These are phyloP conservation scores for Melanotaenia trifasciata DNA, from an alignment of 2,797 vertebrate species.

Conservation along the genomic window DNA sequence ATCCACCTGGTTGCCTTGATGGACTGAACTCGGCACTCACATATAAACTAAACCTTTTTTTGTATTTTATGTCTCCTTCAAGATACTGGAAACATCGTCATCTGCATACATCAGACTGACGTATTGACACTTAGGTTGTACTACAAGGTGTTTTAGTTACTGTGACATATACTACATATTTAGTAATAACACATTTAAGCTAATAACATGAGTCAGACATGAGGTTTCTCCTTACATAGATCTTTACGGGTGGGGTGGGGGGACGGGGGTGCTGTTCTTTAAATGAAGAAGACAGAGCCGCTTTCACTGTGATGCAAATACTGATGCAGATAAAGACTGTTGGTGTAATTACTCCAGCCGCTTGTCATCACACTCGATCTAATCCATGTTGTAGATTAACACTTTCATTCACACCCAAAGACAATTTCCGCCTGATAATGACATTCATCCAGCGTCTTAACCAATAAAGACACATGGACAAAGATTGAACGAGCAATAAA, in stretches of 20 bases:
- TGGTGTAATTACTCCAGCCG: conserved; percentile 71
- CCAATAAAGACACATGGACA: conserved; percentile 57
- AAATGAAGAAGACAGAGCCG: conserved; percentile 41
- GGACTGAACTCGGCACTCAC: background rate
- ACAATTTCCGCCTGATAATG: conserved; percentile 69
- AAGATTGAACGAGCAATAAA: conserved; percentile 57
- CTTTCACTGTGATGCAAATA: conserved; percentile 57
- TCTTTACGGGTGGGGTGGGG: conserved; percentile 14
- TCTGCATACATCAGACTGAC: too few relatives aligned
- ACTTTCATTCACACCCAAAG: conserved; percentile 51
- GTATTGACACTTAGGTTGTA: too few relatives aligned
- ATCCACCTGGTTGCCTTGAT: conserved; percentile 39
- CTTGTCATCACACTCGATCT: conserved; percentile 61
- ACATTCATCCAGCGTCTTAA: conserved; percentile 63
- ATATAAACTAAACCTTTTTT: too few relatives aligned
- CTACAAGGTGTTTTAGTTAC: too few relatives aligned
- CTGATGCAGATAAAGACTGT: conserved; percentile 73
- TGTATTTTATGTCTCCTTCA: too few relatives aligned
- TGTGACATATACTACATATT: background rate
- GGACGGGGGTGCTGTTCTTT: background rate
- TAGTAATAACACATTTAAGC: background rate
- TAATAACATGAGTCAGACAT: conserved; percentile 11
- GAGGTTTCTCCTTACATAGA: conserved; percentile 11
- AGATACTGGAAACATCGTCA: background rate
- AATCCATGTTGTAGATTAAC: conserved; percentile 60